These are phyloP conservation scores for Brachionus rubens DNA, from an alignment of 1,140 invertebrate species.

Conservation along the genomic window DNA sequence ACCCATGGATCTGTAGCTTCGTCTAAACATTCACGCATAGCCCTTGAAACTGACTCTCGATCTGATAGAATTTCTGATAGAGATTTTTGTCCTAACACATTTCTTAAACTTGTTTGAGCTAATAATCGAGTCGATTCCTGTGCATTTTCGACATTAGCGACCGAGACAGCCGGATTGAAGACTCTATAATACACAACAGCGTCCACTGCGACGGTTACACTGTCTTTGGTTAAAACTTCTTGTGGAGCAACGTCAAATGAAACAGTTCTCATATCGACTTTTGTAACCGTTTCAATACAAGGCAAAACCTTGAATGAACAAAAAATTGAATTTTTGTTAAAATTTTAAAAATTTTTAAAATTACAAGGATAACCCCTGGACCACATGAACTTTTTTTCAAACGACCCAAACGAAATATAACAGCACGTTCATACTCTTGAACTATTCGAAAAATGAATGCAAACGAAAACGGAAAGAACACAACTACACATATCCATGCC, in stretches of 20 bases:
- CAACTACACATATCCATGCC: not conserved
- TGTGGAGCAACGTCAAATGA: slow-evolving; percentile 49
- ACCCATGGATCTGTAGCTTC: slow-evolving; percentile 15
- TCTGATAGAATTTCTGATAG: slow-evolving; percentile 47
- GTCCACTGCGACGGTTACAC: slow-evolving; percentile 48
- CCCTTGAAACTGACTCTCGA: slow-evolving; percentile 44
- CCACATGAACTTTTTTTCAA: slow-evolving; percentile 43
- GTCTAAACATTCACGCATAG: slow-evolving; percentile 37
- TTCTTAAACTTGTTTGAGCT: slow-evolving; percentile 48
- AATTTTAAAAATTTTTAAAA: not conserved
- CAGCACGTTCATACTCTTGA: slow-evolving; percentile 41
- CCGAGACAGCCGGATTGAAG: slow-evolving; percentile 47
- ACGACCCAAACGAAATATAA: slow-evolving; percentile 40
- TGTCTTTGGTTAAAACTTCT: slow-evolving; percentile 49
- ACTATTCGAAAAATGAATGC: slow-evolving; percentile 33
- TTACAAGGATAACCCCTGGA: slow-evolving; percentile 48
- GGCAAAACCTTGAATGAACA: slow-evolving; percentile 41
- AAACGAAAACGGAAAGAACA: slow-evolving; percentile 41
- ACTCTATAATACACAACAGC: slow-evolving; percentile 48
- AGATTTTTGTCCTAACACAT: slow-evolving; percentile 47
- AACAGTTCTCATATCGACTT: slow-evolving; percentile 48
- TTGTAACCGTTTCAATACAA: slow-evolving; percentile 46
- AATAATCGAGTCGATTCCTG: slow-evolving; percentile 47
- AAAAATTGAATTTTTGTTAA: not conserved
- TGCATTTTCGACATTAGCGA: slow-evolving; percentile 48